These are phyloP conservation scores for Hypsopygia costalis DNA, from an alignment of 2,888 invertebrate genomes.

Conservation along the genomic window DNA sequence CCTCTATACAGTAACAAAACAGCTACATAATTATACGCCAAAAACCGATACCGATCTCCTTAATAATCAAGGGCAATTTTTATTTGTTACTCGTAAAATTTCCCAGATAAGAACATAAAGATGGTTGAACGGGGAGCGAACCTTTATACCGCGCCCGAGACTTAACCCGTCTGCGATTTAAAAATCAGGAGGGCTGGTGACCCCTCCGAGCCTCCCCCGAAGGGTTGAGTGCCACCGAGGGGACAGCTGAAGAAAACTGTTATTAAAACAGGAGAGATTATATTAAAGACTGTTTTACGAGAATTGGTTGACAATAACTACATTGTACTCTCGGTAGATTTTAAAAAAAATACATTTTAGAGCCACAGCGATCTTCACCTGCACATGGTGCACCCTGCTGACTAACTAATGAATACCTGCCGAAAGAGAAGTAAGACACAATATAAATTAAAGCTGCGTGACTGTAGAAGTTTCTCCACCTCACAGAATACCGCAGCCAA, in stretches of 20 bases:
- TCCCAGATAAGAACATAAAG: constrained; percentile 26
- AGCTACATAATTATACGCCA: not conserved
- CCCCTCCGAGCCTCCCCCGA: constrained; percentile 26
- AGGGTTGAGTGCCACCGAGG: constrained; percentile 40
- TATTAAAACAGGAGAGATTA: constrained; percentile 71
- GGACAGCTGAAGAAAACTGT: constrained; percentile 64
- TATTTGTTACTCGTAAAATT: constrained; percentile 15
- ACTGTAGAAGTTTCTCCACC: too few relatives aligned
- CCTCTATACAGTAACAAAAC: not conserved
- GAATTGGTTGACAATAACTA: constrained; percentile 9
- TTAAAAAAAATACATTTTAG: too few relatives aligned
- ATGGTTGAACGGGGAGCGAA: constrained; percentile 32
- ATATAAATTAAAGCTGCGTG: too few relatives aligned
- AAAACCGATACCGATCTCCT: constrained; percentile 6
- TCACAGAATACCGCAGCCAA: too few relatives aligned
- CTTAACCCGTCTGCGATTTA: constrained; percentile 72
- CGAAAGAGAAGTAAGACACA: too few relatives aligned
- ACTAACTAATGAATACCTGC: too few relatives aligned
- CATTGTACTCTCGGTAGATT: not conserved
- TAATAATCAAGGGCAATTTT: constrained; percentile 5
- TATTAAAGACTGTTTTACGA: constrained; percentile 46
- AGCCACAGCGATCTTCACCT: too few relatives aligned
- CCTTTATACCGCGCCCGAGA: constrained; percentile 36
- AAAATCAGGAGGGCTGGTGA: constrained; percentile 56
- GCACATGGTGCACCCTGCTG: too few relatives aligned